Conservation (phyloP, 2,888 invertebrate species). For the Eupithecia exiguata region DNA sequence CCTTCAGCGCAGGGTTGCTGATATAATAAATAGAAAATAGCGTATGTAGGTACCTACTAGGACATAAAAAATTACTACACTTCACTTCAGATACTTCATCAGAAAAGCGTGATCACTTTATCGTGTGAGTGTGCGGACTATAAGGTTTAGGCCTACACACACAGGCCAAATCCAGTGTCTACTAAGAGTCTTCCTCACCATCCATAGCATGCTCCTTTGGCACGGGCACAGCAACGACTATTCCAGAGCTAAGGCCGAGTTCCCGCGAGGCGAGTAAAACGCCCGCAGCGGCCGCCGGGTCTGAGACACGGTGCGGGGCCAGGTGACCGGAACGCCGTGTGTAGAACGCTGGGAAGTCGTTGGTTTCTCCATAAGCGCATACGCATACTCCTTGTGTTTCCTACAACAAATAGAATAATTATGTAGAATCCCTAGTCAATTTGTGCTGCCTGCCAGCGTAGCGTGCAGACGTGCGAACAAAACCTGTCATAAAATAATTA, state of each 20-base stretch:
- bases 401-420: constrained; percentile 67
- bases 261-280: constrained; percentile 84
- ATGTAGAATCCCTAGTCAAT: background rate
- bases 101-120: too few species aligned
- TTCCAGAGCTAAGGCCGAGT: constrained; percentile 86
- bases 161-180: background rate
- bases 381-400: constrained; percentile 98
- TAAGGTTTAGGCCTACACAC: too few species aligned
- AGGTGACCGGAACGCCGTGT: constrained; percentile 88
- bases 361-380: constrained; percentile 87
- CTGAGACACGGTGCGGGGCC: constrained; percentile 88
- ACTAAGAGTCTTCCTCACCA: constrained; percentile 55
- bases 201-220: constrained; percentile 88
- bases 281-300: constrained; percentile 88
- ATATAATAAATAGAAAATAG: too few species aligned
- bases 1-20: too few species aligned
- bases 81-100: too few species aligned
- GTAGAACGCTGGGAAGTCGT: constrained; percentile 97
- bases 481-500: too few species aligned
- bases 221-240: constrained; percentile 95
- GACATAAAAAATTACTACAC: too few species aligned
- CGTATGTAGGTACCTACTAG: too few species aligned
- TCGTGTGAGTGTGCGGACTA: too few species aligned
- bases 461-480: too few species aligned
- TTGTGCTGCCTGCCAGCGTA: too few species aligned